Evolutionary conservation across 2,113 vertebrate genomes (phyloP).

Genomic region (Notarius quadriscutis): DNA sequence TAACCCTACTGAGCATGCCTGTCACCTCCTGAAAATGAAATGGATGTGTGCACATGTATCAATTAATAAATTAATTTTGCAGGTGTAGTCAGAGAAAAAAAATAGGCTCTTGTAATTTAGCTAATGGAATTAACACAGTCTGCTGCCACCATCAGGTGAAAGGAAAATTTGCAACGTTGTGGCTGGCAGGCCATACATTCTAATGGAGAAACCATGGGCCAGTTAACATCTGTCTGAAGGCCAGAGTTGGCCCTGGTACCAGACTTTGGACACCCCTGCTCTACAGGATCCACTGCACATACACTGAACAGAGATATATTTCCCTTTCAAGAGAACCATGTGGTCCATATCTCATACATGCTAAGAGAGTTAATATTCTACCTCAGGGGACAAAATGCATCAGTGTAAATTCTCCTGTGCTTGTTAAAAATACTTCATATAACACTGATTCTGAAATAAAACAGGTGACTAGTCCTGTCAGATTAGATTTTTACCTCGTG

Average conservation of each 20-base stretch:
- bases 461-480: constrained; percentile 66
- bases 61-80: neutral
- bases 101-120: neutral
- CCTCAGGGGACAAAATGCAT: constrained; percentile 54
- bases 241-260: neutral
- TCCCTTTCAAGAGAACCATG: constrained; percentile 43
- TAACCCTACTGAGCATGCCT: no score
- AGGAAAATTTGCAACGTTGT: neutral
- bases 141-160: neutral
- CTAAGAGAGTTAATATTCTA: constrained; percentile 50
- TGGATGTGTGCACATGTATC: neutral
- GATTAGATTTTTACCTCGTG: constrained; percentile 61
- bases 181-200: neutral
- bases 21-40: no score
- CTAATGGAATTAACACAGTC: neutral
- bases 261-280: neutral
- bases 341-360: constrained; percentile 42
- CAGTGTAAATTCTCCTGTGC: constrained; percentile 61
- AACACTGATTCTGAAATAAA: constrained; percentile 64
- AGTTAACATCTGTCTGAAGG: neutral
- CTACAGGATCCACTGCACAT: neutral
- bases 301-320: neutral
- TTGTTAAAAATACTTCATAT: constrained; percentile 45
- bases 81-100: neutral
- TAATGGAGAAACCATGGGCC: neutral